These are phyloP conservation scores for Phragmatobia fuliginosa DNA, from an alignment of 2,888 invertebrate genomes.

Conservation along the genomic window DNA sequence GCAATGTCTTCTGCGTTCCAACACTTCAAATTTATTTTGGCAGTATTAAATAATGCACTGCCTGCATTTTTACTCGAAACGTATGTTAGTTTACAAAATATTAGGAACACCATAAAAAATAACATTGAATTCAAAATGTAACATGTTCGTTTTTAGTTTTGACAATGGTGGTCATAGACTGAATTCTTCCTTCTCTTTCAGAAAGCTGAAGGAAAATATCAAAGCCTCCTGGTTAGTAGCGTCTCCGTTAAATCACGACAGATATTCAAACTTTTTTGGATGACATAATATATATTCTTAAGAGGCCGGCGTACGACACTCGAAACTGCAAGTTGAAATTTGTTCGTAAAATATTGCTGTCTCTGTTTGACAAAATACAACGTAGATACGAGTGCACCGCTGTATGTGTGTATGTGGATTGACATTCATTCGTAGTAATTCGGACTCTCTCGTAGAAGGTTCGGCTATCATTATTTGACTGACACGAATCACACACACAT, in stretches of 20 bases:
- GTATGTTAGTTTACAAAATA: slow-evolving; percentile 55
- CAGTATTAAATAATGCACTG: slow-evolving; percentile 70
- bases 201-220: neutral
- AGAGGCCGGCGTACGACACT: too few relatives aligned
- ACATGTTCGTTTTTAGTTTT: slow-evolving; percentile 42
- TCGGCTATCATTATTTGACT: too few relatives aligned
- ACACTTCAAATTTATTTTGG: slow-evolving; percentile 56
- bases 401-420: too few relatives aligned
- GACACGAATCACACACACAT: too few relatives aligned
- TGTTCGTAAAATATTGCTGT: too few relatives aligned
- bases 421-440: too few relatives aligned
- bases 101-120: slow-evolving; percentile 64
- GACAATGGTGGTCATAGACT: slow-evolving; percentile 9
- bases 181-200: slow-evolving; percentile 2
- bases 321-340: too few relatives aligned
- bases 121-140: slow-evolving; percentile 66
- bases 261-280: neutral
- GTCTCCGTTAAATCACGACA: neutral
- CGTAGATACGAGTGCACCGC: too few relatives aligned
- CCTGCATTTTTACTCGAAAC: slow-evolving; percentile 64
- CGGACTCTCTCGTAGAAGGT: too few relatives aligned
- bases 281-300: too few relatives aligned
- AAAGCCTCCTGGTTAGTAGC: neutral
- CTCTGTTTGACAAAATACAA: too few relatives aligned
- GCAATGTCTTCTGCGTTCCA: slow-evolving; percentile 74